Conservation (phyloP, 2,888 invertebrate genomes). For the Eilema sororculum region DNA sequence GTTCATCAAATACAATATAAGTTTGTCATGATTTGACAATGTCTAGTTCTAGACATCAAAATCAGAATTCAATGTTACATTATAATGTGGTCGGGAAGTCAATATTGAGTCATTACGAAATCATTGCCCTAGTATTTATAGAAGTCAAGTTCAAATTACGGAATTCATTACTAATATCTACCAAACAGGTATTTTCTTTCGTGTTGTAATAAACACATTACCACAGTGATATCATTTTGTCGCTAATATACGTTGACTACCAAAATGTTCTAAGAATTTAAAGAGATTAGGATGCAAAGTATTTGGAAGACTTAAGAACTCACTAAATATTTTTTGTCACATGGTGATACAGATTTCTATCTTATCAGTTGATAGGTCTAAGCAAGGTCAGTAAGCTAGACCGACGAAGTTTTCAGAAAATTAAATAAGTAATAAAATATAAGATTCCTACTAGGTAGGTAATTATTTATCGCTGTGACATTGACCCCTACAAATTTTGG, state of each 20-base stretch:
- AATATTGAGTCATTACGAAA: slow-evolving; percentile 4
- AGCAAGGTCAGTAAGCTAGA: background rate
- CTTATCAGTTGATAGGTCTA: background rate
- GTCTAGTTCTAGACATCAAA: background rate
- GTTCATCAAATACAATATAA: background rate
- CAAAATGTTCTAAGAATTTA: background rate
- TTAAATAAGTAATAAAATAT: background rate
- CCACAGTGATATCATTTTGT: background rate
- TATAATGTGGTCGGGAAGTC: background rate
- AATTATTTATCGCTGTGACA: background rate
- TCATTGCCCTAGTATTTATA: slow-evolving; percentile 6
- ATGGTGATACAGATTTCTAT: background rate
- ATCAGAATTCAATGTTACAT: background rate
- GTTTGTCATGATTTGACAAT: background rate
- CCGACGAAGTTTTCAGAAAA: background rate
- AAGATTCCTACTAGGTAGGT: background rate
- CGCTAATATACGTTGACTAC: background rate
- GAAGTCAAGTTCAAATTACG: slow-evolving; percentile 16
- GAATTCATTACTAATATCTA: background rate
- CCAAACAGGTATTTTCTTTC: slow-evolving; percentile 3
- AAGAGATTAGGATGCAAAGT: background rate
- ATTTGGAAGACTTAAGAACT: too few relatives aligned
- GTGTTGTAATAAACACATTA: background rate
- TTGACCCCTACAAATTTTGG: background rate
- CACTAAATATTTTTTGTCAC: too few relatives aligned